Conservation (phyloP, 30 jellyfish, hydroid and myxozoan species). For the Aurelia coerulea region DNA sequence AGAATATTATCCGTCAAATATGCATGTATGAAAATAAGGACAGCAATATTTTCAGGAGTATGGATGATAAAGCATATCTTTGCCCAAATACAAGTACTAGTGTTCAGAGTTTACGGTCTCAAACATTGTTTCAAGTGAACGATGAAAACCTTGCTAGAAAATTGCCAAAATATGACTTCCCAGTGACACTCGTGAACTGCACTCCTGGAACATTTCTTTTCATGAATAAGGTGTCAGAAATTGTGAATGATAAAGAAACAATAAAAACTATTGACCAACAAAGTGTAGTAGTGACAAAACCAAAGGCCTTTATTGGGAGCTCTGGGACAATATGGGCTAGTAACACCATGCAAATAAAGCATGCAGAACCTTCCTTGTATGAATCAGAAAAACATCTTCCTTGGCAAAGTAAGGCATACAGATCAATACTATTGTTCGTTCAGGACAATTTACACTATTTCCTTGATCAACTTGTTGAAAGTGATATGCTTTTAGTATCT, state of each 20-base stretch:
- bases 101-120: too few species aligned
- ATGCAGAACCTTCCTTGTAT: neutral
- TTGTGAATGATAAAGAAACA: conserved; percentile 5
- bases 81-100: too few species aligned
- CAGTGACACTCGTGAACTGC: conserved; percentile 44
- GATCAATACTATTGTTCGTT: neutral
- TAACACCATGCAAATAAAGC: neutral
- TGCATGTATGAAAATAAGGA: conserved; percentile 33
- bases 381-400: neutral
- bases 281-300: neutral
- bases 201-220: conserved; percentile 45
- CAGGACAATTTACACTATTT: neutral
- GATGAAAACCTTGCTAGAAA: conserved; percentile 38
- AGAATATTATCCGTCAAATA: neutral
- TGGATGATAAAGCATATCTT: too few species aligned
- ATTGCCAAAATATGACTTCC: conserved; percentile 49
- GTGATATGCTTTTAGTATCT: too few species aligned
- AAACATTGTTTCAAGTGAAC: too few species aligned
- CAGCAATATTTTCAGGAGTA: conserved; percentile 32
- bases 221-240: conserved; percentile 16
- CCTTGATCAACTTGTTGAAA: neutral
- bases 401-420: conserved; percentile 27
- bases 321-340: neutral
- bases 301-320: neutral
- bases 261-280: conserved; percentile 26